Evolutionary conservation across 1,140 invertebrate genomes (phyloP).

Genomic region (Polypedilum pembai): DNA sequence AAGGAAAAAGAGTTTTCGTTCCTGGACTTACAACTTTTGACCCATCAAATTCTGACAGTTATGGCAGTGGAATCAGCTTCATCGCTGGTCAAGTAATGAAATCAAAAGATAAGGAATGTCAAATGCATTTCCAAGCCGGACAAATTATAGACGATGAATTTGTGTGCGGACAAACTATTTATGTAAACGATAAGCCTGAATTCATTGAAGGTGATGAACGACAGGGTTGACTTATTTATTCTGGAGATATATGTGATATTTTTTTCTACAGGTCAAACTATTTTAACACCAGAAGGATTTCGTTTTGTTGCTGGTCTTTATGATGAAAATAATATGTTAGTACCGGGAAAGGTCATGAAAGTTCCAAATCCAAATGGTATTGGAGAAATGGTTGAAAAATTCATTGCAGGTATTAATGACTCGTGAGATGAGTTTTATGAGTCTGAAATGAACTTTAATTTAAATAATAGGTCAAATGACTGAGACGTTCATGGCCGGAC

Average conservation of each 20-base stretch:
- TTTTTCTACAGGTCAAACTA: conserved; percentile 47
- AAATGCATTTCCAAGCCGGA: conserved; percentile 44
- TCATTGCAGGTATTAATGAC: conserved; percentile 46
- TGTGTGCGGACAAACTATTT: conserved; percentile 58
- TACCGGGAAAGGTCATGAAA: conserved; percentile 62
- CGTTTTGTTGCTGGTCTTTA: conserved; percentile 59
- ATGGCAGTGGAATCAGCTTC: conserved; percentile 56
- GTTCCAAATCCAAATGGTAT: conserved; percentile 53
- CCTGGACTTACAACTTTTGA: conserved; percentile 58
- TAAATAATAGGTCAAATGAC: conserved; percentile 49
- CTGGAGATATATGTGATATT: no score
- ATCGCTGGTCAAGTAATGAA: conserved; percentile 56
- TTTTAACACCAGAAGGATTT: conserved; percentile 54
- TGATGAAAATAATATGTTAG: conserved; percentile 45
- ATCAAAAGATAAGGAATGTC: neutral
- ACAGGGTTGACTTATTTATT: no score
- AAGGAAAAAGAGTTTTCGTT: conserved; percentile 57
- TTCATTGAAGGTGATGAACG: conserved; percentile 48
- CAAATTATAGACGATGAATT: conserved; percentile 57
- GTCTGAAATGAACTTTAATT: no score
- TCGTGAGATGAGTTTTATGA: no score
- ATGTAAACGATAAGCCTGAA: conserved; percentile 50
- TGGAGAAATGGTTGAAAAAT: conserved; percentile 51
- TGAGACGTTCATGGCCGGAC: conserved; percentile 62
- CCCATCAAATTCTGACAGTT: conserved; percentile 31